Evolutionary conservation across 2,888 invertebrate genomes (phyloP).

Genomic region (Panorpa germanica): DNA sequence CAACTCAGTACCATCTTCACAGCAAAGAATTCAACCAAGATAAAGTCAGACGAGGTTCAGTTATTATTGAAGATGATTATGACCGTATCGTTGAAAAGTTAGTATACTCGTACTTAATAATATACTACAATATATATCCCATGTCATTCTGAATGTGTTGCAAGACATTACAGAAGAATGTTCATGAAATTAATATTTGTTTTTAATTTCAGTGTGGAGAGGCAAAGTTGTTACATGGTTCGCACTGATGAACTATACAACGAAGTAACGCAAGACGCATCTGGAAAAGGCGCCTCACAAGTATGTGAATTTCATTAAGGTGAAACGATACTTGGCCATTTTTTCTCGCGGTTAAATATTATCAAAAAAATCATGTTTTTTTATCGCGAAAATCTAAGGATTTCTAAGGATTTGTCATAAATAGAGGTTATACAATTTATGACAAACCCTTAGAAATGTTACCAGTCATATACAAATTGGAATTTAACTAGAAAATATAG

Average conservation of each 20-base stretch:
- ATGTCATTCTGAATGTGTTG: slow-evolving; percentile 5
- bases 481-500: too few species aligned
- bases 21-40: slow-evolving; percentile 80
- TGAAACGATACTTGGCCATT: too few species aligned
- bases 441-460: too few species aligned
- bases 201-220: slow-evolving; percentile 46
- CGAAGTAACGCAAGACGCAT: slow-evolving; percentile 79
- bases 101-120: slow-evolving; percentile 14
- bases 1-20: slow-evolving; percentile 87
- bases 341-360: too few species aligned
- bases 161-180: slow-evolving; percentile 6
- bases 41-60: slow-evolving; percentile 65
- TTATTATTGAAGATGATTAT: slow-evolving; percentile 64
- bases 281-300: slow-evolving; percentile 82
- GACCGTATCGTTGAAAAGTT: slow-evolving; percentile 58
- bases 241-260: slow-evolving; percentile 92
- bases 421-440: too few species aligned
- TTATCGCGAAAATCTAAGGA: too few species aligned
- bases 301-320: too few species aligned
- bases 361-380: too few species aligned
- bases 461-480: too few species aligned
- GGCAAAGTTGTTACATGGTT: slow-evolving; percentile 96
- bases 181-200: slow-evolving; percentile 5
- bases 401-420: too few species aligned
- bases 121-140: slow-evolving; percentile 2